Evolutionary conservation across 2,797 vertebrate genomes (phyloP).

Genomic region (Cottoperca gobio): DNA sequence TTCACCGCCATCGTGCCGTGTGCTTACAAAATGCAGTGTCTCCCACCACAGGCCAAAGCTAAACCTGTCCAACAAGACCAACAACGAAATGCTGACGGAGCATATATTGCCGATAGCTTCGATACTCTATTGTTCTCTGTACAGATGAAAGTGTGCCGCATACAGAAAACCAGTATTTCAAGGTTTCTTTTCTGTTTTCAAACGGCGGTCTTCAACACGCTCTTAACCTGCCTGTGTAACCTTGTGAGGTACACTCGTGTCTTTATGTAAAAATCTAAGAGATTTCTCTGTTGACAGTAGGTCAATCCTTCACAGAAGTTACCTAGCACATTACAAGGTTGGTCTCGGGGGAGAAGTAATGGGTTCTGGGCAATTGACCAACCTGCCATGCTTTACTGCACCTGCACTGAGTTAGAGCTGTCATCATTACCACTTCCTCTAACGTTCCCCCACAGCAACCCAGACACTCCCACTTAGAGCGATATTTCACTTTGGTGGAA

Average conservation of each 20-base stretch:
- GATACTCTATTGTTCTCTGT: conserved; percentile 9
- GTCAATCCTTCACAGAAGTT: conserved; percentile 84
- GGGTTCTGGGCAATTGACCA: conserved; percentile 88
- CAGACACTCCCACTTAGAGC: conserved; percentile 80
- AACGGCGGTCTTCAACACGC: conserved; percentile 45
- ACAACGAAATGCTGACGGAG: conserved; percentile 8
- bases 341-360: conserved; percentile 86
- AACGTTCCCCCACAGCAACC: conserved; percentile 83
- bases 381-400: conserved; percentile 86
- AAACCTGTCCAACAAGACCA: conserved; percentile 34
- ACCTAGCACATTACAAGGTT: conserved; percentile 86
- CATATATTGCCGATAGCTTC: not conserved
- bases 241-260: conserved; percentile 77
- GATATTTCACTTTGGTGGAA: conserved; percentile 81
- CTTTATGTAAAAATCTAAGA: conserved; percentile 79
- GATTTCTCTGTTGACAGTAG: conserved; percentile 86
- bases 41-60: conserved; percentile 35
- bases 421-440: conserved; percentile 88
- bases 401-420: conserved; percentile 87
- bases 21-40: conserved; percentile 45
- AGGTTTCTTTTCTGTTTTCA: conserved; percentile 25
- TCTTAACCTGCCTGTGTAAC: conserved; percentile 69
- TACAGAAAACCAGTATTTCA: conserved; percentile 6
- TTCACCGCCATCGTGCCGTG: conserved; percentile 26
- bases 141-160: conserved; percentile 21